Evolutionary conservation across 2,888 invertebrate genomes (phyloP).

Genomic region (Eristalis arbustorum): DNA sequence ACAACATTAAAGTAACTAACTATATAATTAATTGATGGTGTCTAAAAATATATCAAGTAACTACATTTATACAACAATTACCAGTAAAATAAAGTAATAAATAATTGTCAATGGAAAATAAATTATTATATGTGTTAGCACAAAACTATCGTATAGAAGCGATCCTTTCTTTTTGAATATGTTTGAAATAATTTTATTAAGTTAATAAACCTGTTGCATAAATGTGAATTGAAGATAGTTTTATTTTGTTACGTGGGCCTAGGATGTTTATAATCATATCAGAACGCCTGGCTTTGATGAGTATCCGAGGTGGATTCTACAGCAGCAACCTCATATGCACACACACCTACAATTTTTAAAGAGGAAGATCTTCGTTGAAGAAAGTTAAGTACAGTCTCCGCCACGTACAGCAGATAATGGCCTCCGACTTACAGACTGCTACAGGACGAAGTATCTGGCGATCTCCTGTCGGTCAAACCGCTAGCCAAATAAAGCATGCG

Average conservation of each 20-base stretch:
- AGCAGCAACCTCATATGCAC: no score
- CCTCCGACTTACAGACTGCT: no score
- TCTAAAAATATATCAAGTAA: slow-evolving; percentile 45
- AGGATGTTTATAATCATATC: no score
- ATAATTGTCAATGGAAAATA: slow-evolving; percentile 21
- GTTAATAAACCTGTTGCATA: slow-evolving; percentile 63
- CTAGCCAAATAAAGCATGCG: no score
- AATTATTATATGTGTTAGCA: slow-evolving; percentile 51
- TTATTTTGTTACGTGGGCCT: neutral
- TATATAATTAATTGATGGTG: slow-evolving; percentile 42
- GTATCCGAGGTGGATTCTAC: no score
- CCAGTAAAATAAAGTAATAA: slow-evolving; percentile 8
- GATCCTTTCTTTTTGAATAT: slow-evolving; percentile 35
- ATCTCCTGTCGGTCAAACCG: no score
- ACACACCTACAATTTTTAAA: no score
- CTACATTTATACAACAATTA: slow-evolving; percentile 37
- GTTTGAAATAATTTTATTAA: slow-evolving; percentile 55
- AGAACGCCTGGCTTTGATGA: no score
- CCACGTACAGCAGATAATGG: no score
- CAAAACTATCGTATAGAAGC: slow-evolving; percentile 53
- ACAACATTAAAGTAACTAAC: slow-evolving; percentile 8
- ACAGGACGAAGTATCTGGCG: no score
- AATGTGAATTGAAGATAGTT: slow-evolving; percentile 43
- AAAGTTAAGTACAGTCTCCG: no score
- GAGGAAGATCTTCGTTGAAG: no score